Evolutionary conservation across 2,888 invertebrate genomes (phyloP).

Genomic region (Colletes collaris): DNA sequence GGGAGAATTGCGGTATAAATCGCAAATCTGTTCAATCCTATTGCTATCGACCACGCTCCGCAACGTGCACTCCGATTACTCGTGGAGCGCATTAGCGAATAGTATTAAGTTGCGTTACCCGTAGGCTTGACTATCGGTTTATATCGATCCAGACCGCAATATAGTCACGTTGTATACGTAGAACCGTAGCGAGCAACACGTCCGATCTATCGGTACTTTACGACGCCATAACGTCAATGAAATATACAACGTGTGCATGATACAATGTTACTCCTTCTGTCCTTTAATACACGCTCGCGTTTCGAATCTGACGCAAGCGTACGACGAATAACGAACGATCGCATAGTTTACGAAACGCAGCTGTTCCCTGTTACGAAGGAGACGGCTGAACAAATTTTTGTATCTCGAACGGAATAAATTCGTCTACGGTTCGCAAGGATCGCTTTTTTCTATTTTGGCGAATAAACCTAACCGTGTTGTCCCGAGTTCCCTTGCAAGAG

Average conservation of each 20-base stretch:
- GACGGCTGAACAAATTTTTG: too few relatives aligned
- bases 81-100: slow-evolving; percentile 30
- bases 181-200: slow-evolving; percentile 3
- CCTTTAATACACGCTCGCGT: slow-evolving; percentile 5
- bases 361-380: too few relatives aligned
- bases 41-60: slow-evolving; percentile 20
- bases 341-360: too few relatives aligned
- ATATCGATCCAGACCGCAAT: slow-evolving; percentile 17
- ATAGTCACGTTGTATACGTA: slow-evolving; percentile 10
- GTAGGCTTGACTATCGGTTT: background rate
- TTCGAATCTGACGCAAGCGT: background rate
- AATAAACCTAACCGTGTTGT: too few relatives aligned
- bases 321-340: background rate
- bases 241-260: slow-evolving; percentile 12
- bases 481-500: too few relatives aligned
- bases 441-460: too few relatives aligned
- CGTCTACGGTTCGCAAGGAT: too few relatives aligned
- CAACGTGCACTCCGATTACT: slow-evolving; percentile 26
- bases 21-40: slow-evolving; percentile 3
- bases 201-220: slow-evolving; percentile 29
- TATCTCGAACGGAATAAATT: too few relatives aligned
- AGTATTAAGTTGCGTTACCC: slow-evolving; percentile 35
- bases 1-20: slow-evolving; percentile 14
- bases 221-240: slow-evolving; percentile 18
- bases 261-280: background rate